Conservation (phyloP, 2,113 vertebrate species). For the Dicaeum eximium region DNA sequence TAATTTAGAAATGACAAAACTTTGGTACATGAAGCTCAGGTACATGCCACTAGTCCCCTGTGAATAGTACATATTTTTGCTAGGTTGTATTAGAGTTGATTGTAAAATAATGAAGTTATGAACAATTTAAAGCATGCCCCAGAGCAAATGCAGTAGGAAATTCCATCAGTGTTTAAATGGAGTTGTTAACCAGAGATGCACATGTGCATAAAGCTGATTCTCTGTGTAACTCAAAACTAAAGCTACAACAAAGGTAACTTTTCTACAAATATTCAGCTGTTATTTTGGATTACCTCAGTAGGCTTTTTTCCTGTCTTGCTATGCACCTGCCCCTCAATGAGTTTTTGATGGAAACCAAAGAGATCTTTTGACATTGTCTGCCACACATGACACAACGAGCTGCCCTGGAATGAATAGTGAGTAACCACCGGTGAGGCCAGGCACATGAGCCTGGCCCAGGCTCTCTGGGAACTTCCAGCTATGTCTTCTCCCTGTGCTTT, state of each 20-base stretch:
- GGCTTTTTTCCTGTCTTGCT: background rate
- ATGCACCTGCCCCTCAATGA: background rate
- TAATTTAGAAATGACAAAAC: background rate
- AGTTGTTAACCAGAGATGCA: background rate
- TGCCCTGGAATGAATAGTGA: background rate
- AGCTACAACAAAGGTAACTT: background rate
- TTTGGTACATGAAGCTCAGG: background rate
- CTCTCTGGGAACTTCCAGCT: background rate
- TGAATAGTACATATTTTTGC: background rate
- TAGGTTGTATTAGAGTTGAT: background rate
- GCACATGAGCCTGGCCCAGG: fast-evolving
- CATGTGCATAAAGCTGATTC: background rate
- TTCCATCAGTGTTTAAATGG: background rate
- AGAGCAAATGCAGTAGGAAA: constrained; percentile 2
- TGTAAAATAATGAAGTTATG: constrained; percentile 13
- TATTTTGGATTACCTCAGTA: background rate
- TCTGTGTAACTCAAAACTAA: background rate
- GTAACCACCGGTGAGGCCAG: background rate
- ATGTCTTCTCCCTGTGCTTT: background rate
- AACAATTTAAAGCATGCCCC: background rate
- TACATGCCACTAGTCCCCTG: background rate
- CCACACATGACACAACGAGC: fast-evolving
- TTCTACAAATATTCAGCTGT: background rate
- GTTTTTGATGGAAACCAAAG: background rate
- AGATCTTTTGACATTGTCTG: background rate